These are phyloP conservation scores for Eupithecia dodoneata DNA, from an alignment of 2,888 invertebrate genomes.

Conservation along the genomic window DNA sequence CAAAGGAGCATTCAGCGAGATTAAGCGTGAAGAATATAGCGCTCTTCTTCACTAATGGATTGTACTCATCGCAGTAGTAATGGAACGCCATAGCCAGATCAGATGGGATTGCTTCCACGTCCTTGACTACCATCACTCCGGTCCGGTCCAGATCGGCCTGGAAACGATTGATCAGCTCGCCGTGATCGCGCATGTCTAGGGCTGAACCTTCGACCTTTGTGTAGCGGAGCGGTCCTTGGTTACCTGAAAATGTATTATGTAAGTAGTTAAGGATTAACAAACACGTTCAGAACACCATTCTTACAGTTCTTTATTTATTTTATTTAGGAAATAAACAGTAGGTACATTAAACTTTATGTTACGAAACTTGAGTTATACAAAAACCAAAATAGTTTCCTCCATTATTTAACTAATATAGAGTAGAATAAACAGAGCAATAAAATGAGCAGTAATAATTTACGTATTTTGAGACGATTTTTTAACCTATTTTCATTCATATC, in stretches of 20 bases:
- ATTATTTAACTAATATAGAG: too few relatives aligned
- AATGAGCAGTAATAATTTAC: too few relatives aligned
- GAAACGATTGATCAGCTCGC: conserved; percentile 67
- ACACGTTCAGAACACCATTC: too few relatives aligned
- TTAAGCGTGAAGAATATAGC: conserved; percentile 79
- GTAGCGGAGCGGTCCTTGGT: conserved; percentile 58
- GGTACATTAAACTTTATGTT: too few relatives aligned
- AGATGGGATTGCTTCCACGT: conserved; percentile 69
- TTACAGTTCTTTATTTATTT: too few relatives aligned
- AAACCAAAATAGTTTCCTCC: too few relatives aligned
- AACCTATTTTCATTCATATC: too few relatives aligned
- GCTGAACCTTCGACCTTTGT: conserved; percentile 61
- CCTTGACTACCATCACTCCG: conserved; percentile 73
- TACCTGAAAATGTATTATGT: conserved; percentile 54
- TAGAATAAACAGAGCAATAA: too few relatives aligned
- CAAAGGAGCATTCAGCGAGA: conserved; percentile 62
- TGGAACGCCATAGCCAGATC: conserved; percentile 79
- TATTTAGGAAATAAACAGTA: too few relatives aligned
- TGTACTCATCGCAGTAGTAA: conserved; percentile 80
- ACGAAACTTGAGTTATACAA: too few relatives aligned
- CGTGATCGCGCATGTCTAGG: conserved; percentile 61
- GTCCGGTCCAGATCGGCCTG: conserved; percentile 59
- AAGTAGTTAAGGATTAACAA: too few relatives aligned
- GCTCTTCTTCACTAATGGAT: conserved; percentile 72
- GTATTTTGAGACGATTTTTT: too few relatives aligned